Conservation (phyloP, 1,140 invertebrate genomes). For the Drosophila jambulina region DNA sequence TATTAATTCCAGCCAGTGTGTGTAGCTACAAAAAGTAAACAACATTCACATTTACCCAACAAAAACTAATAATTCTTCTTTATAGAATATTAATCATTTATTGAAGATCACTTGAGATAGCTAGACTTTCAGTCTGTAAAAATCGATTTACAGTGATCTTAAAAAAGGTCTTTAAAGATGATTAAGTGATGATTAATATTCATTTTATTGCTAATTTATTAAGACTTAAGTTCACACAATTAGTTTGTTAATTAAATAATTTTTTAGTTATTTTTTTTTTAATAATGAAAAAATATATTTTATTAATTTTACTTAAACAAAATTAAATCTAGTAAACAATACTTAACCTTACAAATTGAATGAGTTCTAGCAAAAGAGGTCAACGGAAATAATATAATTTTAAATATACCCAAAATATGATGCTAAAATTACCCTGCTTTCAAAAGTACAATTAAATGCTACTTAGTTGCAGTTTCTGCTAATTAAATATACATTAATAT, state of each 20-base stretch:
- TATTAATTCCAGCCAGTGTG: neutral
- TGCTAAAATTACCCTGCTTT: too few species aligned
- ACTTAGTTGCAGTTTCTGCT: neutral
- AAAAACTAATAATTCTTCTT: neutral
- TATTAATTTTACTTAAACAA: too few species aligned
- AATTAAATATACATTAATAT: neutral
- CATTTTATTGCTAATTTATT: neutral
- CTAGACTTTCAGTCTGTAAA: neutral
- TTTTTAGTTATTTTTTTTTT: neutral
- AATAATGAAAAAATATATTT: too few species aligned
- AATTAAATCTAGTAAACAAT: too few species aligned
- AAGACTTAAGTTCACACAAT: neutral
- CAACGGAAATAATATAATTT: too few species aligned
- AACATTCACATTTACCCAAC: slow-evolving; percentile 8
- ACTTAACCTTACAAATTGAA: too few species aligned
- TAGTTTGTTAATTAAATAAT: neutral
- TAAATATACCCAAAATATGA: too few species aligned
- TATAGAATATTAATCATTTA: neutral
- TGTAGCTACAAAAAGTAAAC: neutral
- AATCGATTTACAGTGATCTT: neutral
- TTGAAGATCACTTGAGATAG: slow-evolving; percentile 9
- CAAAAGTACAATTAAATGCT: neutral
- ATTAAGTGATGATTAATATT: neutral
- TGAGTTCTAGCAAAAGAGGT: too few species aligned
- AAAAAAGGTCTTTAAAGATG: neutral